phyloP scores from a whole-genome alignment of 2,888 invertebrate species.

The Didymodactylos carnosus region DNA sequence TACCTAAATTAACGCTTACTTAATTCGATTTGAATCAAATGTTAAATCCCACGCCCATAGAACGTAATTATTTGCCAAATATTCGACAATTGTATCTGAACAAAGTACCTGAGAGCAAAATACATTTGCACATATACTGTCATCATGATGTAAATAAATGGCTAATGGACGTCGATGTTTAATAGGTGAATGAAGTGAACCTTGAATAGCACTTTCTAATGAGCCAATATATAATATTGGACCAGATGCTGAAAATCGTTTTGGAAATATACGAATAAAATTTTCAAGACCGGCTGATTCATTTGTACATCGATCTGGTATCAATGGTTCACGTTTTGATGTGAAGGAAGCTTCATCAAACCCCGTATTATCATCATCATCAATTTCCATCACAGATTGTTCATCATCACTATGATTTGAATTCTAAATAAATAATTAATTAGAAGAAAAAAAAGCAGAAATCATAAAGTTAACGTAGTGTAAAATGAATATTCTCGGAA shows the following conservation, averaged over 20 bases:
- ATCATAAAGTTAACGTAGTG: too few relatives aligned
- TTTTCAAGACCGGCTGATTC: conserved; percentile 62
- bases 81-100: conserved; percentile 69
- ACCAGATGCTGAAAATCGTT: conserved; percentile 59
- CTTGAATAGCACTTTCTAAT: conserved; percentile 68
- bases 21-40: conserved; percentile 50
- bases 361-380: too few relatives aligned
- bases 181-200: conserved; percentile 67
- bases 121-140: conserved; percentile 77
- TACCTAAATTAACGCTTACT: conserved; percentile 38
- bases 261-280: conserved; percentile 63
- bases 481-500: too few relatives aligned
- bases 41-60: conserved; percentile 95
- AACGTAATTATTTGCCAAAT: conserved; percentile 67
- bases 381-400: too few relatives aligned
- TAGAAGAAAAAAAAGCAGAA: too few relatives aligned
- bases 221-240: conserved; percentile 77
- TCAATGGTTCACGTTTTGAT: too few relatives aligned
- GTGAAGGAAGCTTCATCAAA: too few relatives aligned
- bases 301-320: conserved; percentile 31
- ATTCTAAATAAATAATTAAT: too few relatives aligned
- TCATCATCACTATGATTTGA: too few relatives aligned
- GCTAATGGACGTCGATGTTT: conserved; percentile 70
- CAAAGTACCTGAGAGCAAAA: conserved; percentile 85
- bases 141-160: conserved; percentile 85